Evolutionary conservation across 2,113 vertebrate species (phyloP).

Genomic region (Candoia aspera): DNA sequence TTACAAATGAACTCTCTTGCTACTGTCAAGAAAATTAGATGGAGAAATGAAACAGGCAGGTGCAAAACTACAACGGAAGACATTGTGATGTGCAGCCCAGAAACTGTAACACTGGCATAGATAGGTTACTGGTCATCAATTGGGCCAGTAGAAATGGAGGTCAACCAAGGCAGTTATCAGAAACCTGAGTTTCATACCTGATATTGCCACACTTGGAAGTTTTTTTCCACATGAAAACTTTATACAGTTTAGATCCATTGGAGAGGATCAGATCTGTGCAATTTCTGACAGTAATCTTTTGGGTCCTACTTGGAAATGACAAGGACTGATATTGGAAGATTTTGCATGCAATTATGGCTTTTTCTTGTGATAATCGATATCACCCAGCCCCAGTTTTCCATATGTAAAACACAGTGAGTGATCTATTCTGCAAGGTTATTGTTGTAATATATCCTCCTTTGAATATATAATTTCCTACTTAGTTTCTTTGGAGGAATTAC

Average conservation of each 20-base stretch:
- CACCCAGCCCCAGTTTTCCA: background rate
- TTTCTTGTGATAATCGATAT: background rate
- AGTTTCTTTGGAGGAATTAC: background rate
- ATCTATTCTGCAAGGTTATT: background rate
- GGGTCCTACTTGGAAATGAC: too few relatives aligned
- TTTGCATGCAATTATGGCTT: background rate
- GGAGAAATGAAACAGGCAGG: background rate
- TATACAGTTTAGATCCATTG: too few relatives aligned
- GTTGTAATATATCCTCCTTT: background rate
- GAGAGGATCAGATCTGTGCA: background rate
- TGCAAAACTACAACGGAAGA: conserved; percentile 9
- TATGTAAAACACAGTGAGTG: background rate
- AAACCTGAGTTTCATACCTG: background rate
- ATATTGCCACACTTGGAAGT: background rate
- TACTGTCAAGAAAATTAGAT: conserved; percentile 51
- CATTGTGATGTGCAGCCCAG: conserved; percentile 20
- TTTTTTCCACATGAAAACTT: background rate
- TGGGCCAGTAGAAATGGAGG: background rate
- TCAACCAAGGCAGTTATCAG: background rate
- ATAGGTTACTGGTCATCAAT: background rate
- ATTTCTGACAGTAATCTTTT: background rate
- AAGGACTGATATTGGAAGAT: background rate
- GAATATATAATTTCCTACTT: background rate
- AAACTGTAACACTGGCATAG: background rate
- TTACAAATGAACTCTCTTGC: conserved; percentile 45